Base-by-base conservation (phyloP, 2,113 vertebrate genomes). In the Antechinus stuartii region DNA sequence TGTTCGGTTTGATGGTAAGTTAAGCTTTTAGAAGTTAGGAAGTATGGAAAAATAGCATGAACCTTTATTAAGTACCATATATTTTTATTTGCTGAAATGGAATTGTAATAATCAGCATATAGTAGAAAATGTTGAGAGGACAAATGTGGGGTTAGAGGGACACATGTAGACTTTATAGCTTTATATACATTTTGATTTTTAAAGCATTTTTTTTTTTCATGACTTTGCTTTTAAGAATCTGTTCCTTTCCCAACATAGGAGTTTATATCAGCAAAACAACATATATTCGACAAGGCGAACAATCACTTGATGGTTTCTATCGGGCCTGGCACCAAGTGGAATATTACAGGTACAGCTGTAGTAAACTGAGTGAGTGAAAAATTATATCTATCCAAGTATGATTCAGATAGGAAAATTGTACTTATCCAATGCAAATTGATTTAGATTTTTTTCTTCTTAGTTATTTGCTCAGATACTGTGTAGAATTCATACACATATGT, bases 251-350 rank as follows among this genome's bases (percentile, higher is more conserved):
- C 90, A 52, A 52, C 50, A 14, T 95, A 99, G 99, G 99, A 30
- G 99, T 99, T 3, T 99, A 99, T 96, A 99, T 99, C 98, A 99
- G 99, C 98, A 99, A 99, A 98, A 99, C 99, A 2, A 99, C 99
- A 4, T 99, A 99, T 95, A 99, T 99, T 96, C 99, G 99, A 93
- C 99, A 99, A 98, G 99, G 99, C 97, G 99, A 99, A 90, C 98
- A 99, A 94, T 99, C 99, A 76, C 99, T 99, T 98, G 99, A 99
- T 98, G 99, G 99, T 91, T 99, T 99, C 98, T 99, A 99, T 97
- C 99, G 99, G 97, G 99, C 99, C 0, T 99, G 99, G 99, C 99
- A 99, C 98, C 99, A 99, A 97, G 99, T 99, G 97, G 99, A 99
- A 98, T 99, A 99, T 99, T 99, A 99, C 99, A 99, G 99, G 99